A percentile compares a stretch with the other conserved stretches of the same genome.
phyloP scores from a whole-genome alignment of 2,797 vertebrate species.

The Peromyscus aztecus region DNA sequence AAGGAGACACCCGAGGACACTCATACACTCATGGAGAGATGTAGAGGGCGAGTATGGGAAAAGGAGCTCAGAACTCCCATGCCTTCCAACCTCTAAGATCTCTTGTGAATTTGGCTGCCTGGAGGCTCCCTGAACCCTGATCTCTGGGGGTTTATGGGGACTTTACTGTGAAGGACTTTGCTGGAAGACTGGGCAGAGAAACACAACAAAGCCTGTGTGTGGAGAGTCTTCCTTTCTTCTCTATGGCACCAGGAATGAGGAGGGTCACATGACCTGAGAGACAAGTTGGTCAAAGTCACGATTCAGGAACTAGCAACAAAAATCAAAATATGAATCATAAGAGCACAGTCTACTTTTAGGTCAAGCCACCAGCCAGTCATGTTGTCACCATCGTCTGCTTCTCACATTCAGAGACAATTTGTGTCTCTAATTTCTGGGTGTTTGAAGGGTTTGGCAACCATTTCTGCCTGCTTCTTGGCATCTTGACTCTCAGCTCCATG shows the following conservation, averaged over 20 bases:
- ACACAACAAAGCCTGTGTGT: neutral
- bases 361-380: neutral
- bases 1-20: neutral
- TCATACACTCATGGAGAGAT: neutral
- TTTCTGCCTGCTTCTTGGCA: neutral
- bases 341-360: neutral
- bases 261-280: neutral
- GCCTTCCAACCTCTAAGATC: neutral
- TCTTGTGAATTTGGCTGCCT: neutral
- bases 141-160: neutral
- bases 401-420: neutral
- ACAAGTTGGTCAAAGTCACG: neutral
- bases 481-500: neutral
- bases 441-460: constrained; percentile 11
- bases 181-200: neutral
- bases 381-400: neutral
- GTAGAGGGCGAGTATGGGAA: neutral
- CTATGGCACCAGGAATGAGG: neutral
- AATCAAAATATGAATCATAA: neutral
- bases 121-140: neutral
- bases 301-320: neutral
- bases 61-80: neutral
- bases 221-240: neutral
- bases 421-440: neutral
- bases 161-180: neutral